Conservation (phyloP, 2,113 vertebrate genomes). For the Nansenia antarctica region DNA sequence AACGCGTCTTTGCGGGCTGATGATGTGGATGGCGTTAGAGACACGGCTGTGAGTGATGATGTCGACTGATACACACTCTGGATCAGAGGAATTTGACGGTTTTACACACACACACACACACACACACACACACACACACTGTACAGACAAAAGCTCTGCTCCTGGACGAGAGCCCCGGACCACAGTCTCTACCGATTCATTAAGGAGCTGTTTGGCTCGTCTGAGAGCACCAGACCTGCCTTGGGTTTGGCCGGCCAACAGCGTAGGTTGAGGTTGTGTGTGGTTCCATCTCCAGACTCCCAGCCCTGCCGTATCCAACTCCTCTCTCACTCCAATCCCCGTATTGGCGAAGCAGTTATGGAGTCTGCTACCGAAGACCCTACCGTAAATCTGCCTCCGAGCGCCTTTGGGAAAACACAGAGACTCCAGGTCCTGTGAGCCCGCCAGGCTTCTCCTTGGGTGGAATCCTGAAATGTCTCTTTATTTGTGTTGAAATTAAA, state of each 20-base stretch:
- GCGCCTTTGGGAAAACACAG: conserved; percentile 56
- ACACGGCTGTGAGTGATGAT: conserved; percentile 52
- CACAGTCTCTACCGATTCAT: conserved; percentile 67
- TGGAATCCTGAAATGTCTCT: conserved; percentile 67
- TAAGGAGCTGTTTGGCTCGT: conserved; percentile 62
- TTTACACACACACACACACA: conserved; percentile 20
- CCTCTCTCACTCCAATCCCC: conserved; percentile 32
- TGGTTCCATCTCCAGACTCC: conserved; percentile 35
- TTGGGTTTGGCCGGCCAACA: conserved; percentile 54
- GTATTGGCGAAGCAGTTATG: conserved; percentile 54
- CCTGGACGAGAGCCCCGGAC: conserved; percentile 49
- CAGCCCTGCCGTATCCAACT: conserved; percentile 6
- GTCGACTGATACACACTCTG: conserved; percentile 37
- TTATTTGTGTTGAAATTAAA: conserved; percentile 74
- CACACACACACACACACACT: conserved; percentile 11
- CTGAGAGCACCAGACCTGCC: conserved; percentile 60
- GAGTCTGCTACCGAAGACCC: conserved; percentile 48
- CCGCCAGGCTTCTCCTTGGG: conserved; percentile 56
- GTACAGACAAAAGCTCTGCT: conserved; percentile 46
- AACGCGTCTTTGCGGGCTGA: conserved; percentile 37
- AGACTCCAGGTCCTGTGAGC: conserved; percentile 39
- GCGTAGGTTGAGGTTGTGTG: conserved; percentile 56
- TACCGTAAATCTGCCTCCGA: conserved; percentile 59
- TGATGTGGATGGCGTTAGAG: conserved; percentile 63
- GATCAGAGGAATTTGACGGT: conserved; percentile 49